Evolutionary conservation across 2,888 invertebrate genomes (phyloP), one percentile per base, ranked within the genome.

Genomic region (Aleiodes alternator): DNA sequence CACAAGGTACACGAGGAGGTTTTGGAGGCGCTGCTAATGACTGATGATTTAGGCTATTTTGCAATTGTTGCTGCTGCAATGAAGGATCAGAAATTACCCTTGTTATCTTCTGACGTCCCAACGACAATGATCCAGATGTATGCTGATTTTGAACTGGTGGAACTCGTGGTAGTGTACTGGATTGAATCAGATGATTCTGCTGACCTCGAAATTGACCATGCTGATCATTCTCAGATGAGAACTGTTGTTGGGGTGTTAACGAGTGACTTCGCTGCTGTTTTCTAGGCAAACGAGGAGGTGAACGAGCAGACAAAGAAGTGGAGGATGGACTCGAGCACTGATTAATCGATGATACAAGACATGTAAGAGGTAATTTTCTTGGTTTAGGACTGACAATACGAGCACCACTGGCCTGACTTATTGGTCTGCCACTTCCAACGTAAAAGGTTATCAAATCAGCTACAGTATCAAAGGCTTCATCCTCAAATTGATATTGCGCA

Each of bases 391-490:
- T 94, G 82, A 95, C 94, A 76, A 98, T 97, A 71, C 95, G 92
- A 0, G 97, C 97, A 0, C 97, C 96, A 1, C 97, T 97, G 0
- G 95, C 95, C 6, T 94, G 93, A 1, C 98, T 97, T 85, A 98
- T 95, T 0, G 96, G 94, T 85, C 96, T 96, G 16, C 95, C 96
- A 61, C 96, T 96, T 1, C 96, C 96, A 31, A 98, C 97, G 88
- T 98, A 98, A 80, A 95, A 97, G 6, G 97, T 97, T 79, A 98
- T 97, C 73, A 98, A 92, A 89, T 97, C 97, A 0, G 97, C 96
- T 23, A 98, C 96, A 2, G 97, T 97, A 86, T 96, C 96, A 86
- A 97, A 98, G 0, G 96, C 94, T 87, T 97, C 96, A 85, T 97
- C 97, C 90, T 98, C 98, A 87, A 98, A 97, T 86, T 97, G 96